Evolutionary conservation across 2,113 vertebrate species (phyloP).

Genomic region (Egretta garzetta): DNA sequence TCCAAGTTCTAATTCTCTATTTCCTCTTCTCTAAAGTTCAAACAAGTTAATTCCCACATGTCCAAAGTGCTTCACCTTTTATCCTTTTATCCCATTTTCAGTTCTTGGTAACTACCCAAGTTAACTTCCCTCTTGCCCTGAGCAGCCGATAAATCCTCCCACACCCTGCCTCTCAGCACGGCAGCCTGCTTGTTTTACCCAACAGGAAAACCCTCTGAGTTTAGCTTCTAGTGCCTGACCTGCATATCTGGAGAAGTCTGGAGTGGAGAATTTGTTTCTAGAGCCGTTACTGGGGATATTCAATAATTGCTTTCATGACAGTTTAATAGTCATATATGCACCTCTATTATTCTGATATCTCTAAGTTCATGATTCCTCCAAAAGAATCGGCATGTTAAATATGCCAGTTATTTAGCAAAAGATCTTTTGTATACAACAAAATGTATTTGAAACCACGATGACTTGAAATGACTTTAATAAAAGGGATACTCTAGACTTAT

Average conservation of each 20-base stretch:
- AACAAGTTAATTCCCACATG: neutral
- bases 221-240: neutral
- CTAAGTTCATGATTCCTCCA: neutral
- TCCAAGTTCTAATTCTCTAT: neutral
- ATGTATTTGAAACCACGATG: neutral
- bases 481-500: neutral
- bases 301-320: neutral
- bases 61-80: neutral
- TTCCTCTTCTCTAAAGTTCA: neutral
- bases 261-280: neutral
- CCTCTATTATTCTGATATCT: neutral
- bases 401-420: conserved; percentile 4
- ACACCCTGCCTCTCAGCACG: neutral
- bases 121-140: neutral
- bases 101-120: neutral
- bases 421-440: neutral
- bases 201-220: neutral
- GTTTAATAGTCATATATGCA: conserved; percentile 15
- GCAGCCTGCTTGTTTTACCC: neutral
- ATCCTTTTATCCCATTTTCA: neutral
- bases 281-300: neutral
- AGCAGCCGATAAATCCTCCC: neutral
- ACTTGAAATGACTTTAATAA: conserved; percentile 6
- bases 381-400: neutral
- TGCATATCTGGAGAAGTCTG: neutral